Evolutionary conservation across 1,140 invertebrate species (phyloP).

Genomic region (Patella vulgata): DNA sequence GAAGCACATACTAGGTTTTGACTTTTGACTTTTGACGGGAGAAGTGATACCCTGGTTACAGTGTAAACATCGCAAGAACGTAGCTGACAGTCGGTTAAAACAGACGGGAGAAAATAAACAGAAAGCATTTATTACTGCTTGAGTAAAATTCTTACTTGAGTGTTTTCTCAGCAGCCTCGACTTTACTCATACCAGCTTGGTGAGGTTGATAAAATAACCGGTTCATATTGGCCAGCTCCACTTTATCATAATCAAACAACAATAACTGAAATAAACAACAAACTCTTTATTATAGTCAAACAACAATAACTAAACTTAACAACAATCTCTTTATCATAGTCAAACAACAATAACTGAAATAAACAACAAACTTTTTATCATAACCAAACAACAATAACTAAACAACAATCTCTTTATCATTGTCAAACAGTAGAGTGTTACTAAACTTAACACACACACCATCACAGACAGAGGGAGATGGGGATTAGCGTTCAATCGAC

Average conservation of each 20-base stretch:
- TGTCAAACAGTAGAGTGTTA: too few relatives aligned
- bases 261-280: constrained; percentile 74
- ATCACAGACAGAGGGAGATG: background rate
- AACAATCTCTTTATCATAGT: constrained; percentile 63
- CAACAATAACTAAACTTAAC: constrained; percentile 77
- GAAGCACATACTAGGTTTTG: too few relatives aligned
- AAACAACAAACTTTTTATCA: background rate
- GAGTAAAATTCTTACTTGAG: constrained; percentile 75
- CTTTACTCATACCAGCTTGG: constrained; percentile 96
- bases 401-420: background rate
- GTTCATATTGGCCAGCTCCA: constrained; percentile 99
- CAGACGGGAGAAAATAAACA: too few relatives aligned
- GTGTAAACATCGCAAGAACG: too few relatives aligned
- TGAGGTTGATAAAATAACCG: constrained; percentile 98
- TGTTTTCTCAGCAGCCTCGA: constrained; percentile 92
- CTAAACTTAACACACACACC: background rate
- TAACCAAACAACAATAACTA: constrained; percentile 92
- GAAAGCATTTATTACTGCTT: too few relatives aligned
- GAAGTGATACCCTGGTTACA: too few relatives aligned
- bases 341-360: constrained; percentile 87
- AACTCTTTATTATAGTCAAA: constrained; percentile 77
- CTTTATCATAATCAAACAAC: constrained; percentile 98
- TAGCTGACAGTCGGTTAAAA: too few relatives aligned
- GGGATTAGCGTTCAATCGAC: too few relatives aligned
- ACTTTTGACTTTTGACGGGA: too few relatives aligned